Conservation (phyloP, 1,140 invertebrate species). For the Drosophila lacteicornis region DNA sequence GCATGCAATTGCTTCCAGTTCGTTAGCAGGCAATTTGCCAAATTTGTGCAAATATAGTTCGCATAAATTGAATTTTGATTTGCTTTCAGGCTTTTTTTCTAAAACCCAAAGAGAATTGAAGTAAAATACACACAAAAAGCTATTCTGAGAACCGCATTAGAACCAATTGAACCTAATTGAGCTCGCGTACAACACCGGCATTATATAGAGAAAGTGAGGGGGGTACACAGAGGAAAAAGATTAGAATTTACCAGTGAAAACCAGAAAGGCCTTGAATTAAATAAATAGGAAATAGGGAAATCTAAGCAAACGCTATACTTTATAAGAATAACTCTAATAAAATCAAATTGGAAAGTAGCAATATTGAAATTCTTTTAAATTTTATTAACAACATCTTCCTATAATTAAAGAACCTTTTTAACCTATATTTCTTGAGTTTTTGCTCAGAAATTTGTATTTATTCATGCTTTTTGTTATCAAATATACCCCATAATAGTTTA, state of each 20-base stretch:
- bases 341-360: too few relatives aligned
- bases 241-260: too few relatives aligned
- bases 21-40: slow-evolving; percentile 41
- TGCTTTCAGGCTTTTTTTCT: slow-evolving; percentile 1
- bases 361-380: too few relatives aligned
- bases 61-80: slow-evolving; percentile 23
- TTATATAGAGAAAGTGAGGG: slow-evolving; percentile 27
- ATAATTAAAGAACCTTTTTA: neutral
- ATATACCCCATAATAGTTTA: neutral
- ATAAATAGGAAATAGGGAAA: neutral
- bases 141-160: slow-evolving; percentile 39
- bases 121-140: slow-evolving; percentile 28
- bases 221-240: neutral
- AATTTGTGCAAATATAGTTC: slow-evolving; percentile 20
- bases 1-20: slow-evolving; percentile 36
- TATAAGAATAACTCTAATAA: too few relatives aligned
- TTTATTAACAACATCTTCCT: too few relatives aligned
- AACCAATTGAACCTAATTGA: slow-evolving; percentile 74
- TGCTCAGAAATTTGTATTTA: neutral
- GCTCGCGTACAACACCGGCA: slow-evolving; percentile 33
- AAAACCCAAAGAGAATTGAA: slow-evolving; percentile 16
- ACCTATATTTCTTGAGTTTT: too few relatives aligned
- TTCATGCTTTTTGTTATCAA: neutral
- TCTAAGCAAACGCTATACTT: too few relatives aligned
- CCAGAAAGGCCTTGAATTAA: too few relatives aligned